A percentile compares a stretch with the other conserved stretches of the same genome.
phyloP scores from a whole-genome alignment of 2,888 invertebrate species.

The Galerucella nymphaeae region DNA sequence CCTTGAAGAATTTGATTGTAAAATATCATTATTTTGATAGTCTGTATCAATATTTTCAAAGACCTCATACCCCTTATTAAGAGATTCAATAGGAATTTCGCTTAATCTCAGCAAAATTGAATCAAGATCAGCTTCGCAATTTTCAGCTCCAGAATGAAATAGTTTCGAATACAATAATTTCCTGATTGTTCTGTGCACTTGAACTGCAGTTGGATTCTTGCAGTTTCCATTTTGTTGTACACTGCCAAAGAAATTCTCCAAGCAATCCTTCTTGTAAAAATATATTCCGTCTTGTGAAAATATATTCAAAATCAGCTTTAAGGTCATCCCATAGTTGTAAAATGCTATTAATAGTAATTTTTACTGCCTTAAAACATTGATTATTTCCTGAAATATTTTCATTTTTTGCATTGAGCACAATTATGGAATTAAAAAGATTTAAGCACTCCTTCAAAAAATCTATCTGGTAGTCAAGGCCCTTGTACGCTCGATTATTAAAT shows the following conservation, averaged over 20 bases:
- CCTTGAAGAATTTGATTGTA: no score
- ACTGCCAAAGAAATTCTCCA: constrained; percentile 49
- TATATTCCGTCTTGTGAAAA: constrained; percentile 45
- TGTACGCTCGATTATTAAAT: background rate
- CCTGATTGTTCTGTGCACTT: background rate
- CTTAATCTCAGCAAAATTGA: background rate
- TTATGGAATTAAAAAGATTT: background rate
- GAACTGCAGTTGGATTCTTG: constrained; percentile 23
- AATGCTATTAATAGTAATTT: constrained; percentile 44
- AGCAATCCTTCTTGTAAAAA: constrained; percentile 45
- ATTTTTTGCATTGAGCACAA: background rate
- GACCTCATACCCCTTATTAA: no score
- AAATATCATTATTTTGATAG: no score
- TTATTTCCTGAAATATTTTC: background rate
- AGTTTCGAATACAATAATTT: no score
- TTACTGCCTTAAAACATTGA: background rate
- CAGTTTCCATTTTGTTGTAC: constrained; percentile 46
- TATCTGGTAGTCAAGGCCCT: background rate
- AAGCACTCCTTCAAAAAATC: background rate
- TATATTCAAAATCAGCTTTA: constrained; percentile 34
- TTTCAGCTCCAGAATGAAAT: no score
- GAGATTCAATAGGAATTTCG: background rate
- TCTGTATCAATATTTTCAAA: no score
- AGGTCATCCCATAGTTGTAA: constrained; percentile 38
- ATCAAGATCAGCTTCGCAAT: no score